Evolutionary conservation across 1,140 invertebrate species (phyloP), one percentile per base, ranked within the genome.

Genomic region (Drosophila kanapiae): DNA sequence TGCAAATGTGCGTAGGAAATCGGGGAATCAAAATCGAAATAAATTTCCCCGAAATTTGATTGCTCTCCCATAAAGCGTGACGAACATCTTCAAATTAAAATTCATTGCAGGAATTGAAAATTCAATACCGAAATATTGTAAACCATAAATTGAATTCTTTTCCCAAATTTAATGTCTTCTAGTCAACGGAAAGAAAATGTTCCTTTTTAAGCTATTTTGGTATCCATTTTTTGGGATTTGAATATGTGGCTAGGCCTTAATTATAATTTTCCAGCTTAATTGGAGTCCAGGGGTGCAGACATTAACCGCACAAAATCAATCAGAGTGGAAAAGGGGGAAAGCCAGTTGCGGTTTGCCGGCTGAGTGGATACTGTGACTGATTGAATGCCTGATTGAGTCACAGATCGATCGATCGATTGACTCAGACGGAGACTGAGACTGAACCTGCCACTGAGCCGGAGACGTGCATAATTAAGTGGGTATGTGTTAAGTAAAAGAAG

Each of bases 401-500:
- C 68, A 11, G 64, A 38, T 62, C 47, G 70, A 69, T 54, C 11
- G 37, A 69, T 54, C n/a, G 29, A 67, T 29, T 16, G n/a, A 60
- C 11, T 47, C n/a, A n/a, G n/a, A n/a, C n/a, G n/a, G n/a, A n/a
- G 48, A 40, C 56, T 54, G 49, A 51, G 48, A 40, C 37, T 47
- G 59, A 29, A 38, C 35, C n/a, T 29, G 70, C 64, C 37, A 43
- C 33, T 31, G 48, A 33, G 47, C 29, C 14, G 37, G 62, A 64
- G 42, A 48, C 18, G 33, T 31, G 54, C 74, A 82, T 68, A 80
- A 74, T 82, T 80, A 76, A 81, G 68, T 80, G 78, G 54, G 78
- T 70, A 83, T 58, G 65, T 72, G 83, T 77, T 82, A 65, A 69
- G 70, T 53, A 38, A 23, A 14, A 23, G 18, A 63, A 87, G 83